Base-by-base conservation (phyloP, 2,888 invertebrate genomes). In the Hipparchia sbordonii region DNA sequence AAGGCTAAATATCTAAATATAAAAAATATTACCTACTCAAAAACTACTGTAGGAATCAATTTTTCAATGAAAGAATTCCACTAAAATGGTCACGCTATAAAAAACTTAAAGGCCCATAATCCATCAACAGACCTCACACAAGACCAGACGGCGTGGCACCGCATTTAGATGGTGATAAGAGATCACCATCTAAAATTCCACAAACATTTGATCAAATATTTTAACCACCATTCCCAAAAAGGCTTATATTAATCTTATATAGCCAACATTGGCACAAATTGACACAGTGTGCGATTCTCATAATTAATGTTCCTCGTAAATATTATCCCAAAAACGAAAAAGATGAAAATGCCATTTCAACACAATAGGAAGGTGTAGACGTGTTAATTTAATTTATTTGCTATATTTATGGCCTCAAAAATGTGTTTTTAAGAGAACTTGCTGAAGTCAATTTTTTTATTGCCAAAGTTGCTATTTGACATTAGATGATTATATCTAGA, bases 221-320 rank as follows among this genome's bases (percentile, higher is more conserved):
- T 74, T 65, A 39, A 54, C 52, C 67, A 59, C 72, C 51, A 73
- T 5, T 54, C 52, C 48, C 48, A 48, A 52, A 62, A 70, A 54
- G 12, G 9, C 67, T n/a, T 54, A 5, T n/a, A 13, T 23, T 23
- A 45, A 46, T 39, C 7, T n/a, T 65, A 33, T 70, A 23, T 67
- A 39, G 62, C 72, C 70, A 77, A 76, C 70, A 23, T 76, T 77
- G 71, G 74, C 72, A 74, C 79, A 79, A 78, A 78, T 76, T 75
- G 74, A 79, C 75, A 79, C 78, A 72, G 77, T 78, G 67, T 79
- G 80, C 78, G 57, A 75, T 71, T 73, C 52, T 78, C 66, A 78
- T 81, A 84, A 86, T 87, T 85, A 85, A 88, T 85, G 79, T 76
- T 77, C 67, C 76, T 81, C 85, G 80, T 87, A 87, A 87, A 88